Base-by-base conservation (phyloP, 1,140 invertebrate species). In the Anadara kagoshimensis region DNA sequence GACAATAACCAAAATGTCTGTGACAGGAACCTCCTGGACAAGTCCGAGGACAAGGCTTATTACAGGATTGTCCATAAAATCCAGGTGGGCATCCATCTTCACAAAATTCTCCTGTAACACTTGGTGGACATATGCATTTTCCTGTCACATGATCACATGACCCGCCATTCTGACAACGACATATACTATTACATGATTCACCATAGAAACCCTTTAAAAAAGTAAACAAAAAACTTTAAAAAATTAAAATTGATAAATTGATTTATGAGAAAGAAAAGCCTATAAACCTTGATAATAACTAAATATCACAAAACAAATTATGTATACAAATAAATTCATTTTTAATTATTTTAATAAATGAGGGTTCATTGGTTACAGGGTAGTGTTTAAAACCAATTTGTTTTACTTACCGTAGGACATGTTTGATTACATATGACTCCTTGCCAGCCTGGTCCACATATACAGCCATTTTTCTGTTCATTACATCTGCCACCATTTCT, bases 151-250 rank as follows among this genome's bases (percentile, higher is more conserved):
- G 82, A 76, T 91, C 83, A 83, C 91, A 91, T 20, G 74, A 78
- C 14, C 83, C 89, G 5, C 89, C 90, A 88, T 99, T 99, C 86
- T 98, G 95, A 90, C 98, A 99, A 5, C 92, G 92, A 86, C 98
- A 99, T 56, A 94, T 92, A 41, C 93, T 92, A 75, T 94, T 93
- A 76, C 90, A 91, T 26, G 81, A 85, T 12, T 80, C 70, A 8
- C 90, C 90, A 82, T 85, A 89, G 24, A 78, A 84, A 11, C 87
- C 89, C 83, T 89, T 36, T 36, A 36, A 2, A 36, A 36, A 36
- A 36, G 7, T 3, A 36, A 36, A 36, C 2, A 36, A 36, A 36
- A 36, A 36, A 3, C 29, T 36, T 7, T 36, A 7, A 36, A 36
- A 36, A 36, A 36, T 3, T 36, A 36, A 36, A 36, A 36, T 3